These are phyloP conservation scores for Meloidogyne hapla DNA, from an alignment of 1,140 invertebrate species.

Conservation along the genomic window DNA sequence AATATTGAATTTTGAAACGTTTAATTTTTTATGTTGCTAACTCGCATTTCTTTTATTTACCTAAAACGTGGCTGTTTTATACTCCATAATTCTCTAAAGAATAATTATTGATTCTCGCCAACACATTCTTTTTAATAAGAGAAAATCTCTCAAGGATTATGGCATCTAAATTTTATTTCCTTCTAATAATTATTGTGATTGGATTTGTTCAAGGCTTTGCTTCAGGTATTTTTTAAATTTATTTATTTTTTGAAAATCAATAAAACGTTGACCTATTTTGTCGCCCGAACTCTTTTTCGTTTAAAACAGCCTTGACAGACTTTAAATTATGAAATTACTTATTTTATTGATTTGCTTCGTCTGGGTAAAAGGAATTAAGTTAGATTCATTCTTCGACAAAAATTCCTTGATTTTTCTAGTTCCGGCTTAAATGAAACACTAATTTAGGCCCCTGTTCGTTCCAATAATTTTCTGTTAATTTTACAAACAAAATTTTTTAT, in stretches of 20 bases:
- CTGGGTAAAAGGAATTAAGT: no score
- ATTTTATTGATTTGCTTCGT: no score
- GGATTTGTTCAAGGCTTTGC: not conserved
- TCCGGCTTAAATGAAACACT: no score
- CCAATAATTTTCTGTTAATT: no score
- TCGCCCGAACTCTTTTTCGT: no score
- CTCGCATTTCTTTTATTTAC: not conserved
- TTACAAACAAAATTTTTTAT: no score
- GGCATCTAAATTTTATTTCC: not conserved
- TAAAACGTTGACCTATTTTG: not conserved
- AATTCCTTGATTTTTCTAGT: no score
- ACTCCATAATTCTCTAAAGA: not conserved
- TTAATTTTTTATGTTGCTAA: not conserved
- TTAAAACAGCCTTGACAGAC: no score
- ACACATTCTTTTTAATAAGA: not conserved
- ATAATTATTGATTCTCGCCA: not conserved
- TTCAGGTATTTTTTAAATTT: not conserved
- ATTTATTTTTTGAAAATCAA: not conserved
- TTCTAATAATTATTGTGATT: not conserved
- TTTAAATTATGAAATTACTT: no score
- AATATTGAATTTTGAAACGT: not conserved
- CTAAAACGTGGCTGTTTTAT: not conserved
- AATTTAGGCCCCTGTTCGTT: no score
- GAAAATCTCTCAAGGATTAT: not conserved
- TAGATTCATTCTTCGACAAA: no score